Evolutionary conservation across 2,113 vertebrate species (phyloP), one percentile per base, ranked within the genome.

Genomic region (Ophiodon elongatus): DNA sequence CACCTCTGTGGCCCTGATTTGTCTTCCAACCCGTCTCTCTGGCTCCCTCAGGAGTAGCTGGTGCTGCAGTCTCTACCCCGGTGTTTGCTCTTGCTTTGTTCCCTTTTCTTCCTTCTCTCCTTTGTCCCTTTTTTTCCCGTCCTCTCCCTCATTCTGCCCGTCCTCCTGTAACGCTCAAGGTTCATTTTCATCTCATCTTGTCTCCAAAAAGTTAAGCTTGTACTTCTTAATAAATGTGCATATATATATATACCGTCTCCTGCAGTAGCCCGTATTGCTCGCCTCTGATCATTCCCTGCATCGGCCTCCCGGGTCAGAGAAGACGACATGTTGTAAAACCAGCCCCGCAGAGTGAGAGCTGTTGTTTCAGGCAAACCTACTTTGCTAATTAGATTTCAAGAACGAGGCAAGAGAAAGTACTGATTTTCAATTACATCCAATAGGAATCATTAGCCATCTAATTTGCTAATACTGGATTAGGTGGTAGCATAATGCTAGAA

Each of bases 401-500:
- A 80, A 78, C 76, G 17, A 82, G 69, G 59, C 50, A 66, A 29
- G 31, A 70, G 47, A 88, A 89, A 87, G 50, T 82, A 80, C 43
- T 57, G 80, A 85, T 91, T 89, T 90, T 86, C 85, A 87, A 90
- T 92, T 91, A 87, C 76, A 60, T 85, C 50, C 72, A 77, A 84
- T 90, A 85, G 76, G 84, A 92, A 82, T 90, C 88, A 90, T 92
- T 91, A 85, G 75, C 83, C 76, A 80, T 88, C 82, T 85, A 84
- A 93, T 91, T 91, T 84, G 64, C 72, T 89, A 74, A 85, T 91
- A 91, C 88, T 91, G 80, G 80, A 92, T 94, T 90, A 89, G 78
- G 66, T 71, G 62, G 67, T 78, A 75, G 80, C 52, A 66, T 75
- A 86, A 85, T 77, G 67, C 75, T 50, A 62, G 21, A 23, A 74